Evolutionary conservation across 2,113 vertebrate genomes (phyloP).

Genomic region (Crotalus horridus): DNA sequence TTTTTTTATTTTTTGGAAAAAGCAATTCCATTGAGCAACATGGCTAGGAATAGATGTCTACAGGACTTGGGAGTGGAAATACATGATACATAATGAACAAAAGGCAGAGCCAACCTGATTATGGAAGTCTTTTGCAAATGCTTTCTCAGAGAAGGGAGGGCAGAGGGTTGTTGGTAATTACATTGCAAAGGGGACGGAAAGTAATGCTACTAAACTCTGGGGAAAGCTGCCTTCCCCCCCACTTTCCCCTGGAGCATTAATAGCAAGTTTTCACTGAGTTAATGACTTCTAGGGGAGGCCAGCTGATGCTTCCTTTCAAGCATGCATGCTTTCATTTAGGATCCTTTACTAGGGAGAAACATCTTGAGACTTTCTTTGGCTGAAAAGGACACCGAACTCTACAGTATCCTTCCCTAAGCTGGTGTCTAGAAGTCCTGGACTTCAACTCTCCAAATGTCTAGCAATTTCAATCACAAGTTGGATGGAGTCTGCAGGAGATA

Average conservation of each 20-base stretch:
- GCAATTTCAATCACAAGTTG: neutral
- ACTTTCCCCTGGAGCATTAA: neutral
- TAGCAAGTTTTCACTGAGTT: neutral
- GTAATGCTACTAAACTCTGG: neutral
- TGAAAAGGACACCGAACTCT: neutral
- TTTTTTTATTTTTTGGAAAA: neutral
- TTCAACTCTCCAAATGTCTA: neutral
- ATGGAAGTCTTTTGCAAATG: neutral
- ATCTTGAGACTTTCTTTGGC: neutral
- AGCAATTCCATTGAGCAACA: neutral
- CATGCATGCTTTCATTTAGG: neutral
- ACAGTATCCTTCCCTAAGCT: neutral
- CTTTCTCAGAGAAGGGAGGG: neutral
- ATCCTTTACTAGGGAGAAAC: neutral
- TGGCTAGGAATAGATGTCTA: neutral
- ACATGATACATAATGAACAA: neutral
- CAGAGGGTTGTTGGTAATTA: neutral
- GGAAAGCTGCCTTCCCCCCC: neutral
- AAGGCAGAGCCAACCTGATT: neutral
- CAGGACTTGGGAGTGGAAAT: neutral
- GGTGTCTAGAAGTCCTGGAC: neutral
- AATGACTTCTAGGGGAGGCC: neutral
- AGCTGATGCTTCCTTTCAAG: neutral
- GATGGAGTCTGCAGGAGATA: neutral
- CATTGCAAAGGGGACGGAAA: neutral